Base-by-base conservation (phyloP, 2,888 invertebrate species). In the Polymixis lichenea region DNA sequence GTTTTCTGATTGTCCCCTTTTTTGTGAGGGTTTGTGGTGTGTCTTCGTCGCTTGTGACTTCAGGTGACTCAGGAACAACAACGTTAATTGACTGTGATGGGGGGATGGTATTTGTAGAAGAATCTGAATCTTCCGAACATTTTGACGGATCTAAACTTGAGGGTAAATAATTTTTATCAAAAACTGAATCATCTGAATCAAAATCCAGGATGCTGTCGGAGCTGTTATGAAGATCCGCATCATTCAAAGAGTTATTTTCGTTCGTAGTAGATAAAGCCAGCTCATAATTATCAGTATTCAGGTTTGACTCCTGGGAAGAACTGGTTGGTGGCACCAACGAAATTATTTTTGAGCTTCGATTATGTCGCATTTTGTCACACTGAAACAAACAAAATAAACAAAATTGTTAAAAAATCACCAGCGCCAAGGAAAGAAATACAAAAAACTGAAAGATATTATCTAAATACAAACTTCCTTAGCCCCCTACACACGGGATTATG, bases 91-190 rank as follows among this genome's bases (percentile, higher is more conserved):
- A 22, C 46, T 64, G 25, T 64, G 64, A 25, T 9, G 3, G 19
- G 19, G 64, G 64, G 46, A 64, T 64, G 64, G 64, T 64, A 49
- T 64, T 64, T 64, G 64, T 64, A 64, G 32, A 61, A 28, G 28
- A 32, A 32, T 60, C 28, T 61, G 61, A 61, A 38, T 61, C 61
- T 61, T 61, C 61, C 11, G 61, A 61, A 61, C 32, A 22, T 11
- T 32, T 61, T 61, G 32, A 61, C 38, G 61, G 61, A 60, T 60
- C 58, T 60, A 28, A 60, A 60, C 58, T 60, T 60, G 28, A 28
- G 28, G 28, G 28, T 60, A 60, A 25, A 32, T 60, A 60, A 19
- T 32, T 60, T 60, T 61, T 38, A 22, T 61, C 61, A 61, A 61
- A 38, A 25, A 56, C 56, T 25, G 56, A 61, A 61, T 61, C 38